Conservation (phyloP, 2,797 vertebrate species). For the Pipistrellus pipistrellus region DNA sequence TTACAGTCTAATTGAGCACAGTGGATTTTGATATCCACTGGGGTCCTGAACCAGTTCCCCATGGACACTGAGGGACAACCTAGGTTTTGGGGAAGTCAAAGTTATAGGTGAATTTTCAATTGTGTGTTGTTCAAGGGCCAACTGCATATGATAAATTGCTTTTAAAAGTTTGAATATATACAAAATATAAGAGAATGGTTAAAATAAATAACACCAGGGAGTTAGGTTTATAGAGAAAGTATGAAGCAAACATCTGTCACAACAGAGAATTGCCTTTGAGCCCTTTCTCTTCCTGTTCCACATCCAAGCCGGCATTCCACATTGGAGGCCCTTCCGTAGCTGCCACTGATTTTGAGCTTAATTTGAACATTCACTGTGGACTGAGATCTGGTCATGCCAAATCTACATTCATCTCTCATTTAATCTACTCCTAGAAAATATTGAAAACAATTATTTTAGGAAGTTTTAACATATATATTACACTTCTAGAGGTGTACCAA, state of each 20-base stretch:
- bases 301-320: not conserved
- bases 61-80: too few relatives aligned
- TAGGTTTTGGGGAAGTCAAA: not conserved
- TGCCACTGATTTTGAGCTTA: not conserved
- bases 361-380: not conserved
- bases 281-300: not conserved
- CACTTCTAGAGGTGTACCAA: not conserved
- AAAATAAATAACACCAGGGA: slow-evolving; percentile 48
- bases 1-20: not conserved
- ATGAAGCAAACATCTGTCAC: slow-evolving; percentile 29
- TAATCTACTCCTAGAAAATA: slow-evolving; percentile 16
- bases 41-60: not conserved
- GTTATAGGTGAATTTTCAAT: not conserved
- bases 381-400: slow-evolving; percentile 2
- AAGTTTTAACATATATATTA: slow-evolving; percentile 34
- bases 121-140: not conserved
- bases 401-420: not conserved
- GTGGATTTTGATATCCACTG: not conserved
- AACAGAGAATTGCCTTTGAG: not conserved
- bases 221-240: not conserved
- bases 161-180: slow-evolving; percentile 59
- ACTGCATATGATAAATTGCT: slow-evolving; percentile 33
- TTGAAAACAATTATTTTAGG: not conserved
- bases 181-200: not conserved
- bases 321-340: not conserved